Percentiles rank a stretch among this genome's conserved stretches.
phyloP scores from a whole-genome alignment of 2,888 invertebrate genomes.

The Drosophila lacicola region DNA sequence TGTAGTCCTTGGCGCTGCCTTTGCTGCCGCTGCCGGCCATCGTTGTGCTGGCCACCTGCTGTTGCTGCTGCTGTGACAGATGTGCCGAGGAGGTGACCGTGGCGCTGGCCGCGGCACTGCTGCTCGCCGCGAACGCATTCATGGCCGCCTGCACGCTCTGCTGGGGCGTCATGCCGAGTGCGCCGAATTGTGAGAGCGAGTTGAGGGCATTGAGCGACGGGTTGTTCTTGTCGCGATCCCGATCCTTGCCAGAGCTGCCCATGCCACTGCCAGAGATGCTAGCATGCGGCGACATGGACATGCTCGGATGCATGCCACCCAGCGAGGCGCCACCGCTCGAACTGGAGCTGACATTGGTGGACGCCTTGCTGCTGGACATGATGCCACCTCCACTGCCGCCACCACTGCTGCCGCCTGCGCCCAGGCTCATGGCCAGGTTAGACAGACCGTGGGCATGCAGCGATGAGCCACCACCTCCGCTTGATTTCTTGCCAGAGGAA shows the following conservation, averaged over 20 bases:
- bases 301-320: constrained; percentile 63
- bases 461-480: constrained; percentile 45
- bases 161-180: constrained; percentile 84
- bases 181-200: constrained; percentile 84
- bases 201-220: constrained; percentile 85
- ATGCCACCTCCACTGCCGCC: constrained; percentile 39
- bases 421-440: constrained; percentile 58
- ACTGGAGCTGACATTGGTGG: constrained; percentile 63
- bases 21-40: constrained; percentile 57
- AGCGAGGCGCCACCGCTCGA: constrained; percentile 44
- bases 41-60: constrained; percentile 50
- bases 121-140: constrained; percentile 85
- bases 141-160: constrained; percentile 85
- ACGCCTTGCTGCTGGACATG: constrained; percentile 63
- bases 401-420: constrained; percentile 34
- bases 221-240: constrained; percentile 82
- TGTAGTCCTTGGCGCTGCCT: constrained; percentile 82
- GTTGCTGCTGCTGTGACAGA: constrained; percentile 58
- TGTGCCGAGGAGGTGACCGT: constrained; percentile 67
- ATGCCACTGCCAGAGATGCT: constrained; percentile 49
- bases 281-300: constrained; percentile 79
- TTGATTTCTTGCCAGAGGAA: constrained; percentile 68
- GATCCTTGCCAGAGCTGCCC: constrained; percentile 42
- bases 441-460: constrained; percentile 64
- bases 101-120: constrained; percentile 68